phyloP scores from a whole-genome alignment of 2,797 vertebrate genomes.

The Micropoecilia bifurca region DNA sequence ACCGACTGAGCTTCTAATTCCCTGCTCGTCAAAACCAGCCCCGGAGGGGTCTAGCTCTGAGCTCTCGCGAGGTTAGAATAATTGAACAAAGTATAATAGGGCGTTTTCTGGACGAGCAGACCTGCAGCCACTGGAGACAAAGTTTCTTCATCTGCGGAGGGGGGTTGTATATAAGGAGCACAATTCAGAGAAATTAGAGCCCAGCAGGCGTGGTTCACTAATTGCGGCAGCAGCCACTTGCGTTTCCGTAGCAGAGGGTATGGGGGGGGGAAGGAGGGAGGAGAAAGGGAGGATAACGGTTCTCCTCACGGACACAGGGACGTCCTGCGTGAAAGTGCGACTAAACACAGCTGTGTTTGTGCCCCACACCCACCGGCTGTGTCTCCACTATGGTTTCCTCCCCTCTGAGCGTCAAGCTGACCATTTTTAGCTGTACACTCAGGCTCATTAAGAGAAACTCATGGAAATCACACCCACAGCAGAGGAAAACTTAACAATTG shows the following conservation, averaged over 20 bases:
- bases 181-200: conserved; percentile 40
- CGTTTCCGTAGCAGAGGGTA: conserved; percentile 23
- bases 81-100: conserved; percentile 15
- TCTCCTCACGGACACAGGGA: conserved; percentile 49
- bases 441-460: background rate
- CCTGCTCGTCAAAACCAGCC: conserved; percentile 37
- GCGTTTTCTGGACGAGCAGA: conserved; percentile 11
- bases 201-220: conserved; percentile 70
- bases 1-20: conserved; percentile 31
- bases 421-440: conserved; percentile 18
- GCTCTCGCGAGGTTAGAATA: conserved; percentile 69
- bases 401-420: conserved; percentile 11
- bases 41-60: conserved; percentile 23
- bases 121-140: conserved; percentile 1
- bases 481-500: background rate
- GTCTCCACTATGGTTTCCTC: conserved; percentile 47
- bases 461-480: background rate
- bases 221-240: conserved; percentile 59
- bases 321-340: conserved; percentile 62
- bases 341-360: conserved; percentile 75
- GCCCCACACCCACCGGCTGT: conserved; percentile 31
- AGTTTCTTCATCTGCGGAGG: conserved; percentile 13
- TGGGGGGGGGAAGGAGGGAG: background rate
- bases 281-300: conserved; percentile 40
- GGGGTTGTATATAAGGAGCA: conserved; percentile 49